Evolutionary conservation across 2,888 invertebrate species (phyloP).

Genomic region (Drosophila tripunctata): DNA sequence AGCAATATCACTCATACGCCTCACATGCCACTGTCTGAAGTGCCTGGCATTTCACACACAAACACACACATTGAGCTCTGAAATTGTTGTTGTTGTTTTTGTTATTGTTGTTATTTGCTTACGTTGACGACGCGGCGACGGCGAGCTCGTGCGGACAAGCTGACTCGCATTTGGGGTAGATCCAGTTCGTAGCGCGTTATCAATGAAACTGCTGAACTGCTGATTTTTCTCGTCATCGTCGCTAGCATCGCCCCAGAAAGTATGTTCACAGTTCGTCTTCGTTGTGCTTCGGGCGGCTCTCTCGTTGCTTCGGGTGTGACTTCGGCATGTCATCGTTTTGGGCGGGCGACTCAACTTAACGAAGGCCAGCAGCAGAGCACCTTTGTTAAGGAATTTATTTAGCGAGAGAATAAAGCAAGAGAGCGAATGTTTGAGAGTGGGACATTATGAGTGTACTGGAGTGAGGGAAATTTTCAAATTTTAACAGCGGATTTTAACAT

Average conservation of each 20-base stretch:
- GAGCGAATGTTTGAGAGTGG: neutral
- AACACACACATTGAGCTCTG: too few species aligned
- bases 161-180: conserved; percentile 53
- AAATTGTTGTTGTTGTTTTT: conserved; percentile 14
- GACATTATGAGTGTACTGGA: neutral
- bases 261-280: conserved; percentile 25
- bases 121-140: conserved; percentile 27
- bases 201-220: conserved; percentile 81
- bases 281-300: conserved; percentile 20
- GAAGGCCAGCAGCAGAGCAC: conserved; percentile 35
- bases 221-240: conserved; percentile 78
- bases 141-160: conserved; percentile 37
- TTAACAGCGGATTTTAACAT: neutral
- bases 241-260: conserved; percentile 75
- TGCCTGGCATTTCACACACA: conserved; percentile 8
- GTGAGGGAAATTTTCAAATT: neutral
- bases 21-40: conserved; percentile 14
- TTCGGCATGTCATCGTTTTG: conserved; percentile 28
- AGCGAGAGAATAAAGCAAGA: neutral
- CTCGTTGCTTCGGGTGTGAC: conserved; percentile 30
- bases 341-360: conserved; percentile 51
- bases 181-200: conserved; percentile 81
- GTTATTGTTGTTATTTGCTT: conserved; percentile 21
- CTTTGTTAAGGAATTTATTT: too few species aligned
- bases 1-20: conserved; percentile 33